Evolutionary conservation across 2,888 invertebrate species (phyloP).

Genomic region (Synanthedon andrenaeformis): DNA sequence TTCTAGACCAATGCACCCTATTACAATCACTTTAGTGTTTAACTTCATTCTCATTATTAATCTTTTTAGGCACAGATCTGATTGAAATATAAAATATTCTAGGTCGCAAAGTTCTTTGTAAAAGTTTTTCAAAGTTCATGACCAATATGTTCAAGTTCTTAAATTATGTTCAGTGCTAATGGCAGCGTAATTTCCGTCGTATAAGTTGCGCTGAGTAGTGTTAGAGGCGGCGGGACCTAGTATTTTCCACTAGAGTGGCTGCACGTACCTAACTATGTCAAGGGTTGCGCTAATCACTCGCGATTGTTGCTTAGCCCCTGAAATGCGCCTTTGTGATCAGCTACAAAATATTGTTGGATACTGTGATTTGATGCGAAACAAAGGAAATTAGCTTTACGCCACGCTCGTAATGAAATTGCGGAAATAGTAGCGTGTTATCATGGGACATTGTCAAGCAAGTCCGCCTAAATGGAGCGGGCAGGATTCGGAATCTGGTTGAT

Average conservation of each 20-base stretch:
- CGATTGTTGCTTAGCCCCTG: constrained; percentile 54
- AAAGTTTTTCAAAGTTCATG: neutral
- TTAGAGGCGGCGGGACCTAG: constrained; percentile 35
- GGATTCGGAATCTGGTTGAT: constrained; percentile 63
- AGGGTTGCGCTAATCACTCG: constrained; percentile 60
- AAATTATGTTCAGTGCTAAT: neutral
- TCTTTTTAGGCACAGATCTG: too few species aligned
- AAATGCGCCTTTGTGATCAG: constrained; percentile 22
- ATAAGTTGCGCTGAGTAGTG: neutral
- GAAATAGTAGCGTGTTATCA: constrained; percentile 33
- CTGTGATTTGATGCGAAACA: too few species aligned
- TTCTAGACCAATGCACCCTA: constrained; percentile 45
- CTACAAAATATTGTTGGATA: neutral
- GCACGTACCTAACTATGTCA: constrained; percentile 58
- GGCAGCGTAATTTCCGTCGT: neutral
- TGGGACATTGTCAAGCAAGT: constrained; percentile 43
- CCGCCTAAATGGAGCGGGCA: constrained; percentile 62
- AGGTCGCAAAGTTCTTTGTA: neutral
- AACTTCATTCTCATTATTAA: too few species aligned
- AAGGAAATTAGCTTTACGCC: neutral
- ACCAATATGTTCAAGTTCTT: too few species aligned
- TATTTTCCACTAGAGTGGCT: constrained; percentile 62
- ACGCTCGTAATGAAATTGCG: constrained; percentile 30
- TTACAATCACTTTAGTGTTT: constrained; percentile 17
- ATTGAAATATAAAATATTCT: too few species aligned